Evolutionary conservation across 2,888 invertebrate species (phyloP), one percentile per base, ranked within the genome.

Genomic region (Tinea trinotella): DNA sequence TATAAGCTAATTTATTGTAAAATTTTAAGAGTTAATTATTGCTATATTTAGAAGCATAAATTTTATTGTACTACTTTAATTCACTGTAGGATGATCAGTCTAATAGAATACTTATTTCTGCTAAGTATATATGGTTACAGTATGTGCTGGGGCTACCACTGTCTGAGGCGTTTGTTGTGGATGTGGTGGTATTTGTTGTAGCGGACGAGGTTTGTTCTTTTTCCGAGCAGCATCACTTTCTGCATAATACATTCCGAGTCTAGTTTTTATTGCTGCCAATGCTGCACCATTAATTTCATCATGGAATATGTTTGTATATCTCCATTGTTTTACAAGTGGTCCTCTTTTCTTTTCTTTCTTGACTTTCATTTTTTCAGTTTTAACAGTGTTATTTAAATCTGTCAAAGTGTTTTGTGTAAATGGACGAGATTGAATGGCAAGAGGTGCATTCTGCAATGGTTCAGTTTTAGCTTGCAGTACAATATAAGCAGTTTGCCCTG

Each of bases 281-380:
- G 86, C 85, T 35, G 85, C 83, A 35, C 87, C 87, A 68, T 87
- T 87, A 2, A 87, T 87, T 63, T 87, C 86, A 64, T 88, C 87
- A 68, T 88, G 88, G 59, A 88, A 88, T 61, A 88, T 83, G 62
- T 87, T 87, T 13, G 86, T 86, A 59, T 88, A 88, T 57, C 88
- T 72, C 88, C 88, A 88, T 57, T 88, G 88, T 61, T 88, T 88
- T 0, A 88, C 86, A 44, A 81, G 61, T 50, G 87, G 85, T 3
- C 87, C 83, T 57, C 72, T 72, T 61, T 73, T 79, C 60, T 77
- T 74, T 57, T 84, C 78, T 59, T 79, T 85, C 57, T 81, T 84
- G n/a, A 72, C 57, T 67, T 75, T 80, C 35, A 73, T 75, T 52
- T 70, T 64, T 15, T 63, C 59, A 58, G 30, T 55, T 52, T 76